Base-by-base conservation (phyloP, 2,888 invertebrate genomes). In the Byasa hedistus region DNA sequence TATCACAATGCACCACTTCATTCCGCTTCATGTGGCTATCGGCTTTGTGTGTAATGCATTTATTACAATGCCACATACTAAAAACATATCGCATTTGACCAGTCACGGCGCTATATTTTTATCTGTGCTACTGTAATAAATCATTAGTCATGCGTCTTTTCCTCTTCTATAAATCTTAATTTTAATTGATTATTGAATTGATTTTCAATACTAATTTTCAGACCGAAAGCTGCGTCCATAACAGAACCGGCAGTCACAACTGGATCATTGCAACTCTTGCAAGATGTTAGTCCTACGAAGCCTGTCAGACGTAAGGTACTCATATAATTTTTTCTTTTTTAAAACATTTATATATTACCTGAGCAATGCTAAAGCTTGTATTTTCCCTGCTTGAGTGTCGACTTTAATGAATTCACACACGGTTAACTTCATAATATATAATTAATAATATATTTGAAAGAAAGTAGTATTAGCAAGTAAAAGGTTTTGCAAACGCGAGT, bases 261-360 rank as follows among this genome's bases (percentile, higher is more conserved):
- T 0, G 90, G 91, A 0, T 91, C 91, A 0, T 69, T 91, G 63
- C 90, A 91, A 69, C 70, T 86, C 60, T 73, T 91, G 19, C 91
- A 83, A 64, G 91, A 91, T 68, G 87, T 91, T 39, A 91, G 91
- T 66, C 91, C 91, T 0, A 91, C 91, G 0, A 91, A 91, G 69
- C 89, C 89, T 61, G 79, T 88, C 66, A 77, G 91, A 69, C 85
- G 90, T 64, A 91, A 91, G 87, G 91, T 90, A 78, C 24, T n/a
- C n/a, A n/a, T n/a, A n/a, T n/a, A n/a, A n/a, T n/a, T n/a, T n/a
- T n/a, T 39, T 39, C 15, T 2, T 39, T 15, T 39, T 39, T 27
- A 27, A 27, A 27, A 27, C 27, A 27, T 5, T 27, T 0, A 2
- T 39, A 15, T 3, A 12, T 10, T 39, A 1, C 39, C 12, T 39